A percentile compares a stretch with the other conserved stretches of the same genome.
Evolutionary conservation across 2,113 vertebrate genomes (phyloP).

Genomic region (Triplophysa siluroides): DNA sequence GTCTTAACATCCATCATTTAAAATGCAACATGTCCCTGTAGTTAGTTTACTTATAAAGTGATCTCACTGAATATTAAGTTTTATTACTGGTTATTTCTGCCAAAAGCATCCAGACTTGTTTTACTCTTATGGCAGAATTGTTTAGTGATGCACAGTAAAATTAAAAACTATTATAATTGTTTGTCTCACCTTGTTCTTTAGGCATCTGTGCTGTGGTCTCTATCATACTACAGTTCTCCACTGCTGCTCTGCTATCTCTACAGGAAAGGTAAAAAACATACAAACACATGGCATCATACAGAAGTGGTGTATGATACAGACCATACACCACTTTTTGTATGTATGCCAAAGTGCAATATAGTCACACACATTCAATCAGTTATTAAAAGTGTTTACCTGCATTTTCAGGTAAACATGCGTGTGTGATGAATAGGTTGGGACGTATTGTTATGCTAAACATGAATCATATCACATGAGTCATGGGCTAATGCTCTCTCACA

Average conservation of each 20-base stretch:
- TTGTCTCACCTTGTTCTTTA: constrained; percentile 56
- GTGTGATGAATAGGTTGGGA: neutral
- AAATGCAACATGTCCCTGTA: neutral
- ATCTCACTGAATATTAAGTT: neutral
- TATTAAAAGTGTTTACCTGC: neutral
- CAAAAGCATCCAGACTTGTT: neutral
- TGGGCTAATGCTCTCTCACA: constrained; percentile 21
- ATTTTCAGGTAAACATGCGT: too few relatives aligned
- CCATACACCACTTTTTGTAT: neutral
- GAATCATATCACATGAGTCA: constrained; percentile 41
- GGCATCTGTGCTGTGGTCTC: constrained; percentile 86
- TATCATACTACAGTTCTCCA: constrained; percentile 90
- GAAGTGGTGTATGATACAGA: too few relatives aligned
- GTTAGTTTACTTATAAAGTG: neutral
- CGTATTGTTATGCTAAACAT: constrained; percentile 18
- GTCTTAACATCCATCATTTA: too few relatives aligned
- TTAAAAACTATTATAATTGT: neutral
- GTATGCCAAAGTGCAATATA: too few relatives aligned
- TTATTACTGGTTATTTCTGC: neutral
- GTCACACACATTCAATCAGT: too few relatives aligned
- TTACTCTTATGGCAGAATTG: neutral
- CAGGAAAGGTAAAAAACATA: constrained; percentile 81
- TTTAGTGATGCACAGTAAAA: neutral
- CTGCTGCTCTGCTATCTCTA: constrained; percentile 87
- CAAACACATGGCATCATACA: neutral